Base-by-base conservation (phyloP, 1,140 invertebrate species). In the Cotesia vestalis region DNA sequence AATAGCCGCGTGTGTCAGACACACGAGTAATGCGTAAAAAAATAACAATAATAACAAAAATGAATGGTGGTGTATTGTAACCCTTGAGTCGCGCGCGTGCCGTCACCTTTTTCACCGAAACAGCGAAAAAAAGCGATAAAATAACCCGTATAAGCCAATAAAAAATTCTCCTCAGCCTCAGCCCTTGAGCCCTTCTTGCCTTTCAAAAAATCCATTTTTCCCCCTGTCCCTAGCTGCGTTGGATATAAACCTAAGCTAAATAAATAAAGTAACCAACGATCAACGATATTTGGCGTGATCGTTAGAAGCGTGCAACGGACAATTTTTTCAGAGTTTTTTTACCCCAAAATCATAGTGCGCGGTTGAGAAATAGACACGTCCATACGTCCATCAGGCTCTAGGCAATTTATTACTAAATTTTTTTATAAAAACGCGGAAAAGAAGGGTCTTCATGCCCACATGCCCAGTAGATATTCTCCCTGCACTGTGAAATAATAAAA, bases 371-470 rank as follows among this genome's bases (percentile, higher is more conserved):
- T 46, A 46, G 40, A 46, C 40, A 46, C 35, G 52, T 64, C 69
- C 73, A 9, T 55, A 70, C 63, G 38, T 71, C 67, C 20, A 38
- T n/a, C n/a, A 72, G 51, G n/a, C 51, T 63, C 27, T 46, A 51
- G n/a, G 66, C 20, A 62, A 77, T 76, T 78, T 76, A 78, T 77
- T 76, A 74, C 63, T 59, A 63, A 76, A 79, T 38, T 83, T 79
- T 80, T 78, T 74, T 77, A 78, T 78, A 75, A 81, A 72, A 72
- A 82, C 76, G 71, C 72, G 69, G 74, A 76, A 73, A 55, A 53
- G 62, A 27, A 53, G 52, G 74, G 75, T 76, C 74, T n/a, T 1
- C 11, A 17, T n/a, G 12, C 53, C 53, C 53, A 55, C 17, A 77
- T 74, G 75, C 78, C 55, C 71, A 74, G 72, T 76, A 73, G 76